Evolutionary conservation across 35 echinoderm and acorn worm genomes (phyloP).

Genomic region (Lytechinus pictus): DNA sequence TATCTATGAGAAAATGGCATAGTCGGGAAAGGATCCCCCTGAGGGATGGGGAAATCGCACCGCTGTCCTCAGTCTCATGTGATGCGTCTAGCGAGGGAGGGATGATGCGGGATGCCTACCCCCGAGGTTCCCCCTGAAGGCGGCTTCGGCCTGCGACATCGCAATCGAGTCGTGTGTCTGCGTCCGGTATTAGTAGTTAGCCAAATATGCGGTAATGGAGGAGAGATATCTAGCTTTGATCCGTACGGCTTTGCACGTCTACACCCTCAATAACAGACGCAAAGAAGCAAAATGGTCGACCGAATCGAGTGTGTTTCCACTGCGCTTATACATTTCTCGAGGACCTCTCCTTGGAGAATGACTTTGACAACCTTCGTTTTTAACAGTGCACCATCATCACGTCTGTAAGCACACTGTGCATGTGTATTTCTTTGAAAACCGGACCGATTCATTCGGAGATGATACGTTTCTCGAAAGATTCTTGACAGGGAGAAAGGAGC

Average conservation of each 20-base stretch:
- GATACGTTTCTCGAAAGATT: background rate
- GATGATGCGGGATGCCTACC: background rate
- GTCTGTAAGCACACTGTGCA: background rate
- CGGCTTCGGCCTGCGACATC: background rate
- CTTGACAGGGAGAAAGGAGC: background rate
- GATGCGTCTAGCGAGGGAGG: background rate
- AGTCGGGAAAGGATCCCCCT: background rate
- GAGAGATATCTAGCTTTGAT: background rate
- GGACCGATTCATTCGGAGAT: background rate
- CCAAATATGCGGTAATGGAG: constrained; percentile 17
- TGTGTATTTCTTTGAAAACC: background rate
- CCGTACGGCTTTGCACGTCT: constrained; percentile 8
- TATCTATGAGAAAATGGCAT: background rate
- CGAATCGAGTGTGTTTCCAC: background rate
- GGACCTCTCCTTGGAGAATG: background rate
- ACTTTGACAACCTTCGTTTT: background rate
- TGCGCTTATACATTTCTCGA: background rate
- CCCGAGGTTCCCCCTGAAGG: background rate
- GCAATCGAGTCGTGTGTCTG: constrained; percentile 16
- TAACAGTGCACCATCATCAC: background rate
- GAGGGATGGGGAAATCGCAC: background rate
- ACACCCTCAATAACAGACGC: background rate
- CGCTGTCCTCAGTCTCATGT: background rate
- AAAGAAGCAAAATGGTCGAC: background rate
- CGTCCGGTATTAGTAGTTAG: constrained; percentile 17